A percentile compares a stretch with the other conserved stretches of the same genome.
Conservation (phyloP, 2,888 invertebrate genomes). For the Halictus ligatus region DNA sequence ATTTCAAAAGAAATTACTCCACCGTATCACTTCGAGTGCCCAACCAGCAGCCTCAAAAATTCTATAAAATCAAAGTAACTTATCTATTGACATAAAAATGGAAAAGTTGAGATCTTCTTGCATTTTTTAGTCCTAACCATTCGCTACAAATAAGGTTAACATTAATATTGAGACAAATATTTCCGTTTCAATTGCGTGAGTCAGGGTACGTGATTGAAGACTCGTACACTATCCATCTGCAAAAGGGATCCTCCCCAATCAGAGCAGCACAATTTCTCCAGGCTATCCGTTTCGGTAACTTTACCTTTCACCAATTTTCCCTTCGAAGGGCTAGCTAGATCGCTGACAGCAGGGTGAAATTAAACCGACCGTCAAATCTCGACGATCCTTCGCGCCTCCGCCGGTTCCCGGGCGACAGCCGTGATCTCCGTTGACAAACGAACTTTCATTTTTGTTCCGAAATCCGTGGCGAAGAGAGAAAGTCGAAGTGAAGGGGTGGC, state of each 20-base stretch:
- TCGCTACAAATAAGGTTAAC: neutral
- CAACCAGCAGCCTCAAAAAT: too few species aligned
- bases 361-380: constrained; percentile 5
- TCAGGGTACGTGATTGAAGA: too few species aligned
- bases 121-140: neutral
- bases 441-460: constrained; percentile 1
- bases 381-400: neutral
- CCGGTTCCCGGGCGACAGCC: neutral
- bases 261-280: neutral
- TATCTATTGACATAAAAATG: too few species aligned
- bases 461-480: neutral
- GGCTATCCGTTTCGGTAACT: neutral
- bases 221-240: neutral
- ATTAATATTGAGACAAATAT: too few species aligned
- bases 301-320: constrained; percentile 27
- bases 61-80: too few species aligned
- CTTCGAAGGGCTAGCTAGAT: constrained; percentile 11
- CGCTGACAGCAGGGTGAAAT: neutral
- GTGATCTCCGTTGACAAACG: constrained; percentile 16
- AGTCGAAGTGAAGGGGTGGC: constrained; percentile 10
- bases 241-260: neutral
- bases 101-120: neutral
- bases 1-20: too few species aligned
- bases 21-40: too few species aligned
- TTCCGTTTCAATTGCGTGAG: too few species aligned